A percentile compares a stretch with the other conserved stretches of the same genome.
phyloP scores from a whole-genome alignment of 2,113 vertebrate genomes.

The Anhinga rufa region DNA sequence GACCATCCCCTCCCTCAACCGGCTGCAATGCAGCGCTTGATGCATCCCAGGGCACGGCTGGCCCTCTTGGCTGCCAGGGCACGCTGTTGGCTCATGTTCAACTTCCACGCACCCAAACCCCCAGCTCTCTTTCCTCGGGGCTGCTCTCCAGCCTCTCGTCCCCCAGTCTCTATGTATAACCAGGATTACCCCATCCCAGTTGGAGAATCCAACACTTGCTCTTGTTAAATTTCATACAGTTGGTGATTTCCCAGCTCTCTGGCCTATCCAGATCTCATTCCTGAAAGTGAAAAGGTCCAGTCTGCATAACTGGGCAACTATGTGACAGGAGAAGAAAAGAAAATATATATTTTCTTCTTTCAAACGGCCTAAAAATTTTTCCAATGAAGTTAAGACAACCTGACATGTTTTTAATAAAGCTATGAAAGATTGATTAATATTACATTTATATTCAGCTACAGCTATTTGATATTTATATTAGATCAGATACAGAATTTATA shows the following conservation, averaged over 20 bases:
- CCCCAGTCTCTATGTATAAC: neutral
- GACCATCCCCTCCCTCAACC: accelerated
- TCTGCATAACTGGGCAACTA: neutral
- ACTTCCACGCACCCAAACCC: neutral
- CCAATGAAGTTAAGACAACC: neutral
- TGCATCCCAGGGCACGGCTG: accelerated
- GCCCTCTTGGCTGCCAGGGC: neutral
- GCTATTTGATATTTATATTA: neutral
- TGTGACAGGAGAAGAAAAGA: neutral
- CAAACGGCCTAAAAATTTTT: neutral
- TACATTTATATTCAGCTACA: neutral
- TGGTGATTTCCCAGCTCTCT: neutral
- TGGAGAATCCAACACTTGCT: neutral
- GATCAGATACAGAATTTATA: neutral
- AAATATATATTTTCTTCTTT: neutral
- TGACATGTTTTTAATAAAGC: neutral
- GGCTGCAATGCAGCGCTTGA: neutral
- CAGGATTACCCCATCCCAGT: neutral
- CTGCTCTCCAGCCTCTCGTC: accelerated
- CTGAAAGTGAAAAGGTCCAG: neutral
- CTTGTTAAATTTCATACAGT: accelerated
- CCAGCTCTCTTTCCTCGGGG: neutral
- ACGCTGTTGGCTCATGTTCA: neutral
- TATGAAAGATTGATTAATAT: neutral
- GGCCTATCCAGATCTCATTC: neutral